These are phyloP conservation scores for Marasmarcha lunaedactyla DNA, from an alignment of 2,888 invertebrate genomes.

Conservation along the genomic window DNA sequence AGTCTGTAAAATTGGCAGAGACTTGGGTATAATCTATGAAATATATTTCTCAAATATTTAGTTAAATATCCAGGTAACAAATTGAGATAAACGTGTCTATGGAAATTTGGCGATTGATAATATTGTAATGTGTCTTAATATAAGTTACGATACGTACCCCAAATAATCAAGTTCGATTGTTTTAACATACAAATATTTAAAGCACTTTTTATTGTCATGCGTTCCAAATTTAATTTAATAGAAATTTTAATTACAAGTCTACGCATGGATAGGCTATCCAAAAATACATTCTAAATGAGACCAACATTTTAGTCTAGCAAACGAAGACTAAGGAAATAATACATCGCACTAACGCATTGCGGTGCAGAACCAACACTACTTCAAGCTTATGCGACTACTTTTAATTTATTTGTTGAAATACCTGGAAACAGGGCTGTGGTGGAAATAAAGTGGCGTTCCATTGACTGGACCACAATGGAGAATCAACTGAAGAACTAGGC, in stretches of 20 bases:
- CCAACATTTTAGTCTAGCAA: constrained; percentile 22
- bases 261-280: constrained; percentile 20
- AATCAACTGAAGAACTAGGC: constrained; percentile 27
- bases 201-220: constrained; percentile 68
- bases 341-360: constrained; percentile 17
- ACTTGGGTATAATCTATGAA: no score
- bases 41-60: no score
- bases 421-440: constrained; percentile 66
- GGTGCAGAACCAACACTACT: constrained; percentile 32
- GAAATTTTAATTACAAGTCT: not conserved
- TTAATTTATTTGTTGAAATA: constrained; percentile 69
- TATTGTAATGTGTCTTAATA: no score
- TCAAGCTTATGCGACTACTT: constrained; percentile 35
- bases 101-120: no score
- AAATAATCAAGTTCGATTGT: no score
- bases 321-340: constrained; percentile 9
- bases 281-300: constrained; percentile 38
- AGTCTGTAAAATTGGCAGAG: not conserved
- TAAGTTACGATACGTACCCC: no score
- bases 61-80: not conserved
- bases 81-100: no score
- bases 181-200: constrained; percentile 31
- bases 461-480: constrained; percentile 51
- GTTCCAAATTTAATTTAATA: constrained; percentile 27
- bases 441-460: constrained; percentile 55